These are phyloP conservation scores for Helogale parvula DNA, from an alignment of 2,113 vertebrate genomes.

Conservation along the genomic window DNA sequence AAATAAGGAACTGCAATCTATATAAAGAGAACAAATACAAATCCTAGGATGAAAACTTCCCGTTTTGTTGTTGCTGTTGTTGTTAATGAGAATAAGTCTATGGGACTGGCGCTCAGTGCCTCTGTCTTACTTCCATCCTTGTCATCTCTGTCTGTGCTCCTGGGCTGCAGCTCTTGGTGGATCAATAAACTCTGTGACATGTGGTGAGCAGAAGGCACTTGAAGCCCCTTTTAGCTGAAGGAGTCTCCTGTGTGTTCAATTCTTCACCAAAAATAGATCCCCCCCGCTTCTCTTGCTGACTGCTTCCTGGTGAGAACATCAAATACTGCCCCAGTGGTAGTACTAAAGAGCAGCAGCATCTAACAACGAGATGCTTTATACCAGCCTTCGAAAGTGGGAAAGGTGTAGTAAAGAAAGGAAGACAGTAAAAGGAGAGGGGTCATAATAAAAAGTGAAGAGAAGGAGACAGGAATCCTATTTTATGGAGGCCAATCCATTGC, in stretches of 20 bases:
- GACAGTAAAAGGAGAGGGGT: background rate
- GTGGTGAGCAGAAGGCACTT: background rate
- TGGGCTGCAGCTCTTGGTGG: background rate
- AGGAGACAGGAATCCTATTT: background rate
- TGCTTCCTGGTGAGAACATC: background rate
- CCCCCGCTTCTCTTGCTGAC: background rate
- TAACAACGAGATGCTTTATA: background rate
- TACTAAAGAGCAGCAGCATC: background rate
- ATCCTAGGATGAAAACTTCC: background rate
- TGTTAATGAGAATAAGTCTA: background rate
- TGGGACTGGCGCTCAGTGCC: background rate
- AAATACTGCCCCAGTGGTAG: background rate
- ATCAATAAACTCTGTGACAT: constrained; percentile 2
- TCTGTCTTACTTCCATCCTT: background rate
- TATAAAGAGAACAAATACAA: background rate
- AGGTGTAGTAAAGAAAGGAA: background rate
- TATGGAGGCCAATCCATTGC: background rate
- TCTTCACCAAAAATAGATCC: constrained; percentile 5
- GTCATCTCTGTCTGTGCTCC: background rate
- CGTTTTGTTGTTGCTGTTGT: background rate
- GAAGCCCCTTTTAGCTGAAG: background rate
- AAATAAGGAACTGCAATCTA: background rate
- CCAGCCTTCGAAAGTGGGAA: background rate
- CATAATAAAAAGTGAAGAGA: background rate
- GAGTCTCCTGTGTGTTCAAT: background rate